These are phyloP conservation scores for Rhombomys opimus DNA, from an alignment of 2,113 vertebrate genomes.

Conservation along the genomic window DNA sequence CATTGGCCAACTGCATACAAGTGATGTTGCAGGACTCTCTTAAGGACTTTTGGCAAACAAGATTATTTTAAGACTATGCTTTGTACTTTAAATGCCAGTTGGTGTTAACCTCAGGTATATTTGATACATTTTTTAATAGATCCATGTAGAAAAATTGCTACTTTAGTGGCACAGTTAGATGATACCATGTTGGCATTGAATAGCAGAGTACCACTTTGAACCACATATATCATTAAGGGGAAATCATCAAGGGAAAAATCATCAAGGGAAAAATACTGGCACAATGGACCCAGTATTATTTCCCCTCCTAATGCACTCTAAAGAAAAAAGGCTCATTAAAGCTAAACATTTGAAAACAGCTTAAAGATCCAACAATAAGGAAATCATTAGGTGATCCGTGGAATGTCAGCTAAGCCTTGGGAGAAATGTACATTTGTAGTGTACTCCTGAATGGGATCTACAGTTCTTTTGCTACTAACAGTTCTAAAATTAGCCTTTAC, in stretches of 20 bases:
- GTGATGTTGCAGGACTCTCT: neutral
- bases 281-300: neutral
- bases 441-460: neutral
- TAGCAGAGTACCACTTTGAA: conserved; percentile 14
- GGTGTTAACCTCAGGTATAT: neutral
- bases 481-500: conserved; percentile 33
- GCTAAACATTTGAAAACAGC: neutral
- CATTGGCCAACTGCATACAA: neutral
- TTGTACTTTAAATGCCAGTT: conserved; percentile 8
- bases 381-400: neutral
- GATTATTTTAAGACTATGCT: neutral
- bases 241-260: no score
- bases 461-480: conserved; percentile 13
- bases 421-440: neutral
- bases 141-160: neutral
- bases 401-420: neutral
- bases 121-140: neutral
- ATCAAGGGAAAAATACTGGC: neutral
- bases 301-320: conserved; percentile 19
- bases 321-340: neutral
- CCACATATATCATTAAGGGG: conserved; percentile 23
- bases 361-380: conserved; percentile 15
- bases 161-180: neutral
- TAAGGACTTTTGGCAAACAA: neutral
- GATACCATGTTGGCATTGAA: neutral